phyloP scores from a whole-genome alignment of 2,113 vertebrate species.

The Oreocharis arfaki region DNA sequence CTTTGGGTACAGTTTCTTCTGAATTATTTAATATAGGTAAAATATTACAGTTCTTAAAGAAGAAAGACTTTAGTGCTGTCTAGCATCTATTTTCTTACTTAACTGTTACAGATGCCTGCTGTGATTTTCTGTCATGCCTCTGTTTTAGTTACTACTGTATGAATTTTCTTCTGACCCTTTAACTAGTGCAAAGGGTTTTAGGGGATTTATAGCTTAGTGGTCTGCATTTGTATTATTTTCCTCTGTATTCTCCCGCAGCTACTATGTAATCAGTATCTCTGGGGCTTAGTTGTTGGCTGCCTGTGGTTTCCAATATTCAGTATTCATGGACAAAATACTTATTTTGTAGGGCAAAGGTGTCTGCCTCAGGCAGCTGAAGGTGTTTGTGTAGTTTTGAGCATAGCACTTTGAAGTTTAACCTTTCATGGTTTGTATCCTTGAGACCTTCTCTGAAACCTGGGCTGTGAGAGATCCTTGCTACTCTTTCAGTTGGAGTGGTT shows the following conservation, averaged over 20 bases:
- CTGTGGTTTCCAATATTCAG: not conserved
- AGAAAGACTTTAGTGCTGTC: accelerated
- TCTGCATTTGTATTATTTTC: not conserved
- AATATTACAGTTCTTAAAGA: not conserved
- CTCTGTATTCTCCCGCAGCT: not conserved
- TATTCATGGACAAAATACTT: not conserved
- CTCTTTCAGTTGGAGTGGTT: not conserved
- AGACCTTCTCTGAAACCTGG: not conserved
- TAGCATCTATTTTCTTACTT: accelerated
- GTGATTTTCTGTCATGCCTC: accelerated
- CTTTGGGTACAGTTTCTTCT: accelerated
- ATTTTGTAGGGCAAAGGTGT: not conserved
- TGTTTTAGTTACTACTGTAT: not conserved
- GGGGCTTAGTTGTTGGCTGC: not conserved
- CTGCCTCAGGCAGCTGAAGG: not conserved
- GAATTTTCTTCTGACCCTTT: not conserved
- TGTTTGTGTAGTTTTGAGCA: not conserved
- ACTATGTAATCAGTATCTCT: not conserved
- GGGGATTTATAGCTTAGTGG: not conserved
- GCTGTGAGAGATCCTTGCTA: not conserved
- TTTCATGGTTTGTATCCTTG: not conserved
- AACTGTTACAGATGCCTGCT: accelerated
- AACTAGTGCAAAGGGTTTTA: not conserved
- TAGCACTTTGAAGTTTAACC: not conserved
- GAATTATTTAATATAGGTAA: not conserved